phyloP scores from a whole-genome alignment of 2,797 vertebrate species.

The Echeneis naucrates region DNA sequence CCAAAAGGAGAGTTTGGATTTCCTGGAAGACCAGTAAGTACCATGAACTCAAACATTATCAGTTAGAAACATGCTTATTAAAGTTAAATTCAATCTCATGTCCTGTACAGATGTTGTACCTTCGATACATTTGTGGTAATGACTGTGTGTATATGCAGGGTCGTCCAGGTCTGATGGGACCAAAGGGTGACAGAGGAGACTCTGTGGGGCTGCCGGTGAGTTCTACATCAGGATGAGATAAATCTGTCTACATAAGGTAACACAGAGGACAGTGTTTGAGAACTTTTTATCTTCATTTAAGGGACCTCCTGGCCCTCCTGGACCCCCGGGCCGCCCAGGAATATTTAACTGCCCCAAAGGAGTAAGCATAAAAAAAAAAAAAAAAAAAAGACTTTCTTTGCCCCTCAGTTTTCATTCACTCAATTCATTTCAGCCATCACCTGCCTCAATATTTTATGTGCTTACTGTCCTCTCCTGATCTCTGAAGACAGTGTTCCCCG shows the following conservation, averaged over 20 bases:
- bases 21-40: constrained; percentile 92
- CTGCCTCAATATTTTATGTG: constrained; percentile 61
- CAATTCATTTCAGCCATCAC: neutral
- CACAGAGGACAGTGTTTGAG: neutral
- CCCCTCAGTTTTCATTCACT: neutral
- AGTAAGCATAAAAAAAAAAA: constrained; percentile 80
- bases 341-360: constrained; percentile 89
- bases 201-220: constrained; percentile 80
- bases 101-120: neutral
- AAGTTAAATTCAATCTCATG: neutral
- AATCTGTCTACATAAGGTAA: neutral
- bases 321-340: constrained; percentile 89
- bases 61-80: too few relatives aligned
- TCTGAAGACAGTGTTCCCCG: constrained; percentile 91
- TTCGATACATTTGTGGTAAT: neutral
- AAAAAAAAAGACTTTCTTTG: neutral
- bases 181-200: constrained; percentile 91
- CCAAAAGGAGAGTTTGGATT: constrained; percentile 94
- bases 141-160: constrained; percentile 81
- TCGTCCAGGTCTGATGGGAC: constrained; percentile 89
- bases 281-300: constrained; percentile 49
- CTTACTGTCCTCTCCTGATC: constrained; percentile 37
- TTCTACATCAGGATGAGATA: neutral
- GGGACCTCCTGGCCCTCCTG: constrained; percentile 89
- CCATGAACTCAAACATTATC: constrained; percentile 3